Base-by-base conservation (phyloP, 2,797 vertebrate genomes). In the Arrhamphus sclerolepis region DNA sequence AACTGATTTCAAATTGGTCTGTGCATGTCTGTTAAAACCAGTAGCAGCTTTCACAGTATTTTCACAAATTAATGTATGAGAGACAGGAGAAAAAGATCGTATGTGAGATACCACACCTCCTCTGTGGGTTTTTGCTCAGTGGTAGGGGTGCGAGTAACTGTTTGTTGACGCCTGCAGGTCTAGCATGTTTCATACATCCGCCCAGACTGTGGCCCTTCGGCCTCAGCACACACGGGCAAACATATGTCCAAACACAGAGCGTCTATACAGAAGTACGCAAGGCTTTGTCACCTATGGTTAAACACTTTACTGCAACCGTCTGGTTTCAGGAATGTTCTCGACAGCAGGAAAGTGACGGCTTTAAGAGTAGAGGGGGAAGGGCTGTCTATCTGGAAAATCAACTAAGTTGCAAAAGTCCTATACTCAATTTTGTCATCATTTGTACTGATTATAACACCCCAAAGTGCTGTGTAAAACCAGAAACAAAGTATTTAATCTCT, bases 311-410 rank as follows among this genome's bases (percentile, higher is more conserved):
- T 42, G 52, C 14, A 46, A 75, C 77, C 65, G 75, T 85, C 85
- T 87, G 84, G 78, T 82, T 89, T 78, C 22, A 72, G 79, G 84
- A 89, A 85, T 86, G 75, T 87, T 77, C 52, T 73, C 68, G 55
- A 65, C 43, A 6, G 67, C 75, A 81, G 55, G 69, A 81, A 78
- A 65, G 72, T 74, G 63, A 48, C 69, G 56, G 63, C 66, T 80
- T 77, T 62, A 62, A 62, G 47, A 48, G 50, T 6, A 10, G 34
- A 54, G 57, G 75, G 62, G 77, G 77, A 53, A 51, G 53, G 65
- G 62, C 38, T 19, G 56, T 56, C 54, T 46, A 70, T 77, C 56
- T 75, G 57, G 62, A 74, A 82, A 79, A 82, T 80, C 72, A 60
- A 67, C 73, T 66, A 70, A 55, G 28, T 0, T 2, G 58, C 49